Conservation (phyloP, 2,888 invertebrate species). For the Crocallis elinguaria region DNA sequence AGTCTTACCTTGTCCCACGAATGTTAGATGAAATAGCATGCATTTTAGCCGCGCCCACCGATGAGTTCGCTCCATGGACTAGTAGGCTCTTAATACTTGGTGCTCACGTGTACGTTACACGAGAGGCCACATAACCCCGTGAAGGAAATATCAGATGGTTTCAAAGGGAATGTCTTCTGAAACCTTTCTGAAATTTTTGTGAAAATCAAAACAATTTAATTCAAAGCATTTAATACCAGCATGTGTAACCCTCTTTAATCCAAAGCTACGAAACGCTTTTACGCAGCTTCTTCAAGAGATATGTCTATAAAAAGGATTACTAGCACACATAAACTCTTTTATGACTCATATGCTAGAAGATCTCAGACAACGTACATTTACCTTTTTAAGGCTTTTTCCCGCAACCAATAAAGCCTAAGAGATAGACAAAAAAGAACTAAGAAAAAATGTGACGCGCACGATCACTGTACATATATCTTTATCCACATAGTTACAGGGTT, state of each 20-base stretch:
- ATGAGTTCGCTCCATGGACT: too few relatives aligned
- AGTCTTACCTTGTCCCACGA: too few relatives aligned
- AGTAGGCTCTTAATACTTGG: too few relatives aligned
- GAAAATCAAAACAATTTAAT: neutral
- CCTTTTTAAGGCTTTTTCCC: constrained; percentile 10
- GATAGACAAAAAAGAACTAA: neutral
- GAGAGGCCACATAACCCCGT: too few relatives aligned
- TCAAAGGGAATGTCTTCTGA: too few relatives aligned
- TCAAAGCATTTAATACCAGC: neutral
- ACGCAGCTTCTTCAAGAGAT: constrained; percentile 20
- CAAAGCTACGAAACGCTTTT: constrained; percentile 7
- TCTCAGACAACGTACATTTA: constrained; percentile 3
- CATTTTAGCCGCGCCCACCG: too few relatives aligned
- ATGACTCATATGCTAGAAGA: constrained; percentile 24
- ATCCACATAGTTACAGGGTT: too few relatives aligned
- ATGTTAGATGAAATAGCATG: too few relatives aligned
- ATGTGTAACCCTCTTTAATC: neutral
- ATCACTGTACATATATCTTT: too few relatives aligned
- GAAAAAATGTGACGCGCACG: neutral
- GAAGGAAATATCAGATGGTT: too few relatives aligned
- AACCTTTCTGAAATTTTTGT: too few relatives aligned
- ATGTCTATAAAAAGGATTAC: constrained; percentile 26
- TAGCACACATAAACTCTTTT: constrained; percentile 24
- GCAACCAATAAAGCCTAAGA: neutral
- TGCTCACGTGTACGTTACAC: too few relatives aligned